Evolutionary conservation across 2,113 vertebrate genomes (phyloP), one percentile per base, ranked within the genome.

Genomic region (Dendrocopos noguchii): DNA sequence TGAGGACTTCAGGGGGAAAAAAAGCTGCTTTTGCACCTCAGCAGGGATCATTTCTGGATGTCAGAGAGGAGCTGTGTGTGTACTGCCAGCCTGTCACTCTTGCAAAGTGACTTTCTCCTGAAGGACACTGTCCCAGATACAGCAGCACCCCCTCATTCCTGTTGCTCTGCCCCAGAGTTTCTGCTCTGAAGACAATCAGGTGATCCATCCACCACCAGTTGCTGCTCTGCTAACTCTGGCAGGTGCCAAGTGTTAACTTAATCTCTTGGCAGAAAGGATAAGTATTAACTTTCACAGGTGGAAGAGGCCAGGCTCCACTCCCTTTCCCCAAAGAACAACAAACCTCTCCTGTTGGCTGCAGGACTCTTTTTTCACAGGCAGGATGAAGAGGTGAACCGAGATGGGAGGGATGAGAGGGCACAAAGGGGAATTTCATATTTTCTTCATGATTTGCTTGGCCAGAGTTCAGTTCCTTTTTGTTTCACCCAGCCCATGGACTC

Each of bases 1-100:
- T 63, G 46, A 67, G 21, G 17, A 19, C 0, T 1, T 3, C 2
- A 8, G 2, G 22, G 12, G 5, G 1, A 1, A 8, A 28, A 27
- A 50, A 6, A 27, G 5, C 4, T 57, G 47, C 22, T 80, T 76
- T 60, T 27, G 31, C 53, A 73, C 15, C 28, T 70, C 56, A 70
- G 39, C 12, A 31, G 47, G 78, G n/a, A 86, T 67, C 2, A 3
- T 20, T 72, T 82, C 33, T 67, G 61, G 12, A 27, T 80, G 67
- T 15, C n/a, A 76, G 63, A 47, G 56, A 39, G 65, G 12, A 83
- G 28, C 29, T 59, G 29, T 21, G 24, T 13, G 28, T 52, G 12
- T 15, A 21, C 16, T 3, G 9, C 19, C 70, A 75, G 70, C 11
- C 73, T 52, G 80, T 47, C 72, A 29, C 66, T 85, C 42, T 56